Evolutionary conservation across 2,797 vertebrate species (phyloP).

Genomic region (Lepilemur ruficaudatus): DNA sequence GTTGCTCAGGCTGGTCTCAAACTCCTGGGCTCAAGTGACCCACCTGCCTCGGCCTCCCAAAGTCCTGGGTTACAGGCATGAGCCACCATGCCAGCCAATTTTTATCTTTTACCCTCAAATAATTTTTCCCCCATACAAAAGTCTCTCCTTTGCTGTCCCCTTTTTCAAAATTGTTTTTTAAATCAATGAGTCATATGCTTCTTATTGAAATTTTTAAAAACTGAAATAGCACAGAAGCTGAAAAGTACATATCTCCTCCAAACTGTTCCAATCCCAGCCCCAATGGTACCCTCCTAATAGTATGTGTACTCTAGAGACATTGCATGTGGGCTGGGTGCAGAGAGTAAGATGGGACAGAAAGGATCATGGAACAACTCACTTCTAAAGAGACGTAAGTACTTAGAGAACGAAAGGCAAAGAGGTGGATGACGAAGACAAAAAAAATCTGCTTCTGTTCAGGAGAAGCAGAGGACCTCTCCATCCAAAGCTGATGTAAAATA

Average conservation of each 20-base stretch:
- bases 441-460: background rate
- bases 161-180: background rate
- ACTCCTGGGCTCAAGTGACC: background rate
- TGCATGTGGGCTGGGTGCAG: background rate
- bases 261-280: background rate
- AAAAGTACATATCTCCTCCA: background rate
- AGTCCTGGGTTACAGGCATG: background rate
- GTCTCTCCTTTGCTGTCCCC: background rate
- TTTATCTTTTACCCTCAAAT: background rate
- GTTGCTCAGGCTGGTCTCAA: background rate
- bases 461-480: background rate
- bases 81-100: background rate
- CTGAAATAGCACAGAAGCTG: background rate
- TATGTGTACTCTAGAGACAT: background rate
- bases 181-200: background rate
- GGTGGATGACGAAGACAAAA: background rate
- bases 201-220: background rate
- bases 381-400: background rate
- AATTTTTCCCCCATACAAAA: background rate
- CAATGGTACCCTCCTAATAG: background rate
- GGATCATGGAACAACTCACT: fast-evolving
- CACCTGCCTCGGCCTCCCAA: background rate
- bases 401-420: background rate
- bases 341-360: background rate
- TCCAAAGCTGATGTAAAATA: background rate